phyloP scores from a whole-genome alignment of 2,113 vertebrate genomes.

The Ptyas mucosa region DNA sequence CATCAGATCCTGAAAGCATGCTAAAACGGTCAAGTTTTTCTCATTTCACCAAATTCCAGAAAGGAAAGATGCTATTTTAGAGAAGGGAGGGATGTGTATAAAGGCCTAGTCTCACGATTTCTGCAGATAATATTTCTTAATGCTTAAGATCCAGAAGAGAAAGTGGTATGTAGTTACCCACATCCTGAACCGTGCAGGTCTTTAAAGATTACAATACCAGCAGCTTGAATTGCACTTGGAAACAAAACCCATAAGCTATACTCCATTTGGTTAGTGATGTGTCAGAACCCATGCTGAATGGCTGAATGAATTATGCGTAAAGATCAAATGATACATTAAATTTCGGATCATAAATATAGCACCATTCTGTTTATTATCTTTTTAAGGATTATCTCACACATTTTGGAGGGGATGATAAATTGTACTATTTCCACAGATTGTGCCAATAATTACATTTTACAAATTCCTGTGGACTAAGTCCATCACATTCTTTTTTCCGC shows the following conservation, averaged over 20 bases:
- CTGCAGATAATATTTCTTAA: neutral
- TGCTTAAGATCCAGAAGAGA: neutral
- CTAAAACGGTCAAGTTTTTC: neutral
- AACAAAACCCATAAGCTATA: neutral
- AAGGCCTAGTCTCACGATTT: neutral
- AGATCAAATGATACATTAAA: neutral
- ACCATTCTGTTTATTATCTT: neutral
- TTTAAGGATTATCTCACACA: neutral
- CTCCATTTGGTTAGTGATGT: neutral
- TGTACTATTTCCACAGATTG: neutral
- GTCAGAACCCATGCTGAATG: neutral
- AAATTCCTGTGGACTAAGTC: neutral
- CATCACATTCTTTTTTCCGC: neutral
- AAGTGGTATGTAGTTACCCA: neutral
- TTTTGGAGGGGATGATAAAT: neutral
- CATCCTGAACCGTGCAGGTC: neutral
- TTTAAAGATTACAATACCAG: neutral
- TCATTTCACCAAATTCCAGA: neutral
- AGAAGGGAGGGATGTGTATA: neutral
- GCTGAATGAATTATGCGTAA: neutral
- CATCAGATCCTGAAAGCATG: neutral
- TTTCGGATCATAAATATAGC: neutral
- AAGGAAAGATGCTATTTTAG: neutral
- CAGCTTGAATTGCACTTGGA: neutral
- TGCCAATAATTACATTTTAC: neutral